Conservation (phyloP, 37 sponge, comb jelly and placozoan species). For the Eunapius fragilis region DNA sequence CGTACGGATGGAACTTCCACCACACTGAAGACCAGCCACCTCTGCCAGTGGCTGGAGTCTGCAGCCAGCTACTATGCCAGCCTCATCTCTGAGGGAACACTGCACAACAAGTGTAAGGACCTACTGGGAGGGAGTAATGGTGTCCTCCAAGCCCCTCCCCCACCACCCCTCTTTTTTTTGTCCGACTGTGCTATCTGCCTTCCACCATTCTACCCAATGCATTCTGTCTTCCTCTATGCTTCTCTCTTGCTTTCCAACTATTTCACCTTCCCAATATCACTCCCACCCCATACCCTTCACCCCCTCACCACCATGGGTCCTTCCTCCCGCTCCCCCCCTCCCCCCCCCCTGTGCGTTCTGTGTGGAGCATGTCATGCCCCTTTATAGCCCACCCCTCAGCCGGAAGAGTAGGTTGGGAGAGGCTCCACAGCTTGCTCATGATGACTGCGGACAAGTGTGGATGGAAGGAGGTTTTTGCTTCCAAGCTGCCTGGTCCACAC, state of each 20-base stretch:
- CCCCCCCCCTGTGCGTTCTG: not conserved
- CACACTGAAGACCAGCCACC: slow-evolving; percentile 79
- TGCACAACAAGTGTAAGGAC: not conserved
- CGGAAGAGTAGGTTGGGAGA: slow-evolving; percentile 76
- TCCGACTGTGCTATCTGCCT: no score
- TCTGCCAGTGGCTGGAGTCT: slow-evolving; percentile 90
- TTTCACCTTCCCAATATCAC: no score
- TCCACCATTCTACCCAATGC: no score
- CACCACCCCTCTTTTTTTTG: no score
- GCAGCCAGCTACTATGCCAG: slow-evolving; percentile 76
- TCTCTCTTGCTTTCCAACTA: no score
- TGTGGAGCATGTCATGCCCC: no score
- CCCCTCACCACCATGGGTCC: no score
- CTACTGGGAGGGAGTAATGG: no score
- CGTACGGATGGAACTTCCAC: slow-evolving; percentile 48
- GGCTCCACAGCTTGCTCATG: slow-evolving; percentile 62
- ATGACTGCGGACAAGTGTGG: slow-evolving; percentile 77
- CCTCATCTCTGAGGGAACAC: slow-evolving; percentile 9
- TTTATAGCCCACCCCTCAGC: slow-evolving; percentile 41
- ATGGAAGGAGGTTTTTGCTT: slow-evolving; percentile 72
- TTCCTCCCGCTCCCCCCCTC: not conserved
- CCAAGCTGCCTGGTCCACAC: slow-evolving; percentile 75
- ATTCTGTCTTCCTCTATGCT: no score
- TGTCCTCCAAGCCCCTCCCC: no score
- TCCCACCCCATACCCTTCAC: no score